A percentile compares a stretch with the other conserved stretches of the same genome.
These are phyloP conservation scores for Taphrorychus bicolor DNA, from an alignment of 2,888 invertebrate genomes.

Conservation along the genomic window DNA sequence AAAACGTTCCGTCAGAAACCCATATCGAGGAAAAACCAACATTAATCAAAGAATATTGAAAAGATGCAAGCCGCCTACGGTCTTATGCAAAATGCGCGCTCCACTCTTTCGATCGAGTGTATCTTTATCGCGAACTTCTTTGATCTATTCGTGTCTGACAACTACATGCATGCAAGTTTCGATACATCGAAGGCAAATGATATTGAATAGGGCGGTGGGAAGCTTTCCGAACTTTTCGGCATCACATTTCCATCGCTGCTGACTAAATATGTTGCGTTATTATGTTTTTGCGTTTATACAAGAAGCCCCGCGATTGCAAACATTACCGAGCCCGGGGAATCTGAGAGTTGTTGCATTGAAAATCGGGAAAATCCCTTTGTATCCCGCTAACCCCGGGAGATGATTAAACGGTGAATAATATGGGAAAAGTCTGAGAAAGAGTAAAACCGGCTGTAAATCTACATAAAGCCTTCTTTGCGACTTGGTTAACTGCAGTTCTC, in stretches of 20 bases:
- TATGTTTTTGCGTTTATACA: background rate
- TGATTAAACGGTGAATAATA: conserved; percentile 35
- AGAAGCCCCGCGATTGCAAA: background rate
- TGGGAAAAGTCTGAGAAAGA: conserved; percentile 23
- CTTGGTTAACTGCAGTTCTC: conserved; percentile 39
- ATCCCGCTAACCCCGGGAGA: conserved; percentile 18
- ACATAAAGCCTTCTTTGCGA: conserved; percentile 35
- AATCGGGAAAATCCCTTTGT: conserved; percentile 15
- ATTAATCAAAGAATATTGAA: background rate
- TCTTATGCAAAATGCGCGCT: background rate
- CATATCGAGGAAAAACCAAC: background rate
- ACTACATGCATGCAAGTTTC: background rate
- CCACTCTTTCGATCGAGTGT: background rate
- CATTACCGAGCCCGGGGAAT: background rate
- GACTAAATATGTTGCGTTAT: no score
- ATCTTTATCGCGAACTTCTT: conserved; percentile 4
- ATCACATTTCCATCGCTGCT: background rate
- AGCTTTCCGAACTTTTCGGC: background rate
- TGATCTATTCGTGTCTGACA: conserved; percentile 4
- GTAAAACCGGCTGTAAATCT: conserved; percentile 29
- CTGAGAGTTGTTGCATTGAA: conserved; percentile 9
- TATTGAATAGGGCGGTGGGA: background rate
- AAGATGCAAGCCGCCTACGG: background rate
- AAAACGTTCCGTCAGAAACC: no score
- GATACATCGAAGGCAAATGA: conserved; percentile 1